Percentiles rank a stretch among this genome's conserved stretches.
These are phyloP conservation scores for Spermophilus dauricus DNA, from an alignment of 2,113 vertebrate species.

Conservation along the genomic window DNA sequence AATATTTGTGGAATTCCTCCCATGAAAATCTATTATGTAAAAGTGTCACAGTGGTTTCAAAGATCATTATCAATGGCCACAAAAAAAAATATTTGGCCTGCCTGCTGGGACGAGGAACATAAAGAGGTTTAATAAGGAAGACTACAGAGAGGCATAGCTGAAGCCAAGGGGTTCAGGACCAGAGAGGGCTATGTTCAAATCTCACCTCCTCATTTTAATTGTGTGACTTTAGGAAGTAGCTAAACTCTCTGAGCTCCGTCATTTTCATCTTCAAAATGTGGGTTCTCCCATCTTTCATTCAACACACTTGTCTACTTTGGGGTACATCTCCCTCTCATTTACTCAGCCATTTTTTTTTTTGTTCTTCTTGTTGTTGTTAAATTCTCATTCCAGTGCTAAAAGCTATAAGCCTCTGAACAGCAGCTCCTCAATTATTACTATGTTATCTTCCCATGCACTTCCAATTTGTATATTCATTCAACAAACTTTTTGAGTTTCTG, in stretches of 20 bases:
- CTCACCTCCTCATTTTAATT: neutral
- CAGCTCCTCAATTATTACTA: neutral
- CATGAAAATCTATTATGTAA: neutral
- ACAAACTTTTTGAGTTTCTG: neutral
- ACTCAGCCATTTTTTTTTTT: no score
- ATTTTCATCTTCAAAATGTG: neutral
- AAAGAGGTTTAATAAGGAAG: neutral
- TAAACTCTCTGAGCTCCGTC: neutral
- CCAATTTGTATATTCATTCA: neutral
- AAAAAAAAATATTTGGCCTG: neutral
- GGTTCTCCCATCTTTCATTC: neutral
- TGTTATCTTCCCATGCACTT: neutral
- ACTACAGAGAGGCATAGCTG: neutral
- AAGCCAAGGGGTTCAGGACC: neutral
- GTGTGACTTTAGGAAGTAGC: neutral
- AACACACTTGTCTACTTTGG: neutral
- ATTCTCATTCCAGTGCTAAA: neutral
- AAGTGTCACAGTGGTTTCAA: neutral
- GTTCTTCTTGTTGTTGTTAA: neutral
- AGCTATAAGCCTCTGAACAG: neutral
- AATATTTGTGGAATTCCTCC: conserved; percentile 55
- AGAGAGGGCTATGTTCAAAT: neutral
- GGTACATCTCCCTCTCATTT: neutral
- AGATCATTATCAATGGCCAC: neutral
- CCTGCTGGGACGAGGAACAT: neutral